A percentile compares a stretch with the other conserved stretches of the same genome.
phyloP scores from a whole-genome alignment of 2,113 vertebrate genomes.

The Todiramphus saurophagus region DNA sequence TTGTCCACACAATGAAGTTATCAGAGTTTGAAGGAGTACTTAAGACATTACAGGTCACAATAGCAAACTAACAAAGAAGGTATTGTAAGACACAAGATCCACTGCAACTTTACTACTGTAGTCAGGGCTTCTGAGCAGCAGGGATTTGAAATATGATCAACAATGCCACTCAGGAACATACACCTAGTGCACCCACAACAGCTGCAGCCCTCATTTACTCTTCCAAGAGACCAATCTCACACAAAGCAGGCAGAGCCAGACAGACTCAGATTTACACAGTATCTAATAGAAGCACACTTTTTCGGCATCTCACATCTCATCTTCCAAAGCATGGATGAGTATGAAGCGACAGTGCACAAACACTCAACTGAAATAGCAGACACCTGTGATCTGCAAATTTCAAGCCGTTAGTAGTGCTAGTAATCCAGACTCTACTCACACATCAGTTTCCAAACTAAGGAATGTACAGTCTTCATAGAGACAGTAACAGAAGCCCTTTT shows the following conservation, averaged over 20 bases:
- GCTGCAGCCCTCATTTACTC: not conserved
- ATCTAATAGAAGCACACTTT: not conserved
- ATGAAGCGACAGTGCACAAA: rapidly evolving
- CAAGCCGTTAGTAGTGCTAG: not conserved
- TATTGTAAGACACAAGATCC: not conserved
- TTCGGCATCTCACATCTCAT: not conserved
- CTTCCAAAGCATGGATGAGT: not conserved
- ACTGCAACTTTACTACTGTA: not conserved
- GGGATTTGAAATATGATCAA: not conserved
- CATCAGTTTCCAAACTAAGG: not conserved
- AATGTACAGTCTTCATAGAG: not conserved
- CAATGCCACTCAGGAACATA: rapidly evolving
- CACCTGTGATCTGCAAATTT: rapidly evolving
- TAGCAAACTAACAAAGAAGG: not conserved
- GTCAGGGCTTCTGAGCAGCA: not conserved
- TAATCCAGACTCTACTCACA: too few species aligned
- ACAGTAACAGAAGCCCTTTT: not conserved
- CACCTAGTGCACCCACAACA: not conserved
- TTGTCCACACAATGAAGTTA: not conserved
- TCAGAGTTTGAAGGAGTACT: not conserved
- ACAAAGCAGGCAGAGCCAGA: not conserved
- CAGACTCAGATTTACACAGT: not conserved
- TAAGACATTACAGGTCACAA: not conserved
- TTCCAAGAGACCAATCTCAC: not conserved
- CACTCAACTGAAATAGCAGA: not conserved